Base-by-base conservation (phyloP, 2,797 vertebrate species). In the Silurus lanzhouensis region DNA sequence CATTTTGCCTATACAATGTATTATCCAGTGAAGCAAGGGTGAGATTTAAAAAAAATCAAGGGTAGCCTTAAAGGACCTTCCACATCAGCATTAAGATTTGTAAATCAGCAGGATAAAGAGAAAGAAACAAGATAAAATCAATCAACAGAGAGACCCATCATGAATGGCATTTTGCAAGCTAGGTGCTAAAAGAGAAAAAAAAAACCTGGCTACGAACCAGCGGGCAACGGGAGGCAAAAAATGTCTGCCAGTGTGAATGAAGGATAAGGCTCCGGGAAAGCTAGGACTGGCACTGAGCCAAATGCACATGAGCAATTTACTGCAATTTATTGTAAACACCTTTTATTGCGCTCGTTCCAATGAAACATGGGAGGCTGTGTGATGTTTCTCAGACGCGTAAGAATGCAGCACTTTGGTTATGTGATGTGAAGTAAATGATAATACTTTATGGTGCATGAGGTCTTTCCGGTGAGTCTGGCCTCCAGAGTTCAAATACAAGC, bases 401-500 rank as follows among this genome's bases (percentile, higher is more conserved):
- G 74, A 86, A 82, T 82, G 84, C 83, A 57, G 9, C 63, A 71
- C 83, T 63, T 82, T 76, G 84, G 58, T 81, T 83, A 75, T 81
- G 61, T 77, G 79, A 55, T 63, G 78, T 68, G 63, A 60, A 77
- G 63, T n/a, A 82, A 80, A 87, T 84, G 74, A 84, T 81, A 74
- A 84, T 77, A 87, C 85, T 79, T 76, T 76, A 31, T 19, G 6
- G 71, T 60, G 82, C 71, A 67, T 84, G 75, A 84, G 77, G 71
- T 81, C 70, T 76, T 76, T 89, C 61, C 68, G 67, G 72, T 31
- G 31, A 68, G 81, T 81, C 85, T 71, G 80, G 60, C 74, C 83
- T 84, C 87, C 80, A 61, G 68, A 87, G 86, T 87, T 83, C 83
- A 79, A 85, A 86, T 68, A 38, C 27, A 61, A 86, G 83, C 66